Conservation (phyloP, 1,140 invertebrate species). For the Onthophagus taurus region DNA sequence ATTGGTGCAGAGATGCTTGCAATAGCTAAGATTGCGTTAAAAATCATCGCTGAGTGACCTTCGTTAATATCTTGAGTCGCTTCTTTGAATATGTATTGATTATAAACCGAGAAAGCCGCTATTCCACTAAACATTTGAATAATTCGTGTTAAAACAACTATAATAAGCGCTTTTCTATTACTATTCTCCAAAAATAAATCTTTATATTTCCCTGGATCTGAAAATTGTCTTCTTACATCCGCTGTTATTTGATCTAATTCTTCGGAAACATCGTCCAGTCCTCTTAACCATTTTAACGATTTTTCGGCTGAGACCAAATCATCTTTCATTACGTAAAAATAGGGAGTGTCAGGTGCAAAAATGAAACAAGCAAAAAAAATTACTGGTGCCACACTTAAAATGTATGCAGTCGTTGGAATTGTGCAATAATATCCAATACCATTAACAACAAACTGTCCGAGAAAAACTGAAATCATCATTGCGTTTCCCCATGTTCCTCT, state of each 20-base stretch:
- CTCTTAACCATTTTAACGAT: constrained; percentile 20
- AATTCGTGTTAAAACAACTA: not conserved
- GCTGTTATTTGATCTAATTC: constrained; percentile 24
- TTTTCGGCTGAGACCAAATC: constrained; percentile 4
- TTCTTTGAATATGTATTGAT: constrained; percentile 11
- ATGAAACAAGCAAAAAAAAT: constrained; percentile 33
- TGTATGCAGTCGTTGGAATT: constrained; percentile 47
- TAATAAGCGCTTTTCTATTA: constrained; percentile 23
- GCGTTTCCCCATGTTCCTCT: constrained; percentile 43
- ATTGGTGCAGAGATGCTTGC: constrained; percentile 43
- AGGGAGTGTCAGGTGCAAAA: constrained; percentile 70
- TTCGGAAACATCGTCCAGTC: constrained; percentile 21
- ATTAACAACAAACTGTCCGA: constrained; percentile 61
- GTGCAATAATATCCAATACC: constrained; percentile 52
- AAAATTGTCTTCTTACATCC: constrained; percentile 25
- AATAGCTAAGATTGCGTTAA: constrained; percentile 45
- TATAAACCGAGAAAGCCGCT: constrained; percentile 8
- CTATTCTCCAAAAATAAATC: constrained; percentile 24
- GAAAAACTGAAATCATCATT: constrained; percentile 27
- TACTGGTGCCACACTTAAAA: constrained; percentile 45
- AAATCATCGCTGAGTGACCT: constrained; percentile 46
- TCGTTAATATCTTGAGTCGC: constrained; percentile 47
- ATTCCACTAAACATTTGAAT: constrained; percentile 7
- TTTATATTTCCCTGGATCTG: constrained; percentile 31
- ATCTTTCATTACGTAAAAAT: constrained; percentile 50